Evolutionary conservation across 1,140 invertebrate species (phyloP).

Genomic region (Musca vetustissima): DNA sequence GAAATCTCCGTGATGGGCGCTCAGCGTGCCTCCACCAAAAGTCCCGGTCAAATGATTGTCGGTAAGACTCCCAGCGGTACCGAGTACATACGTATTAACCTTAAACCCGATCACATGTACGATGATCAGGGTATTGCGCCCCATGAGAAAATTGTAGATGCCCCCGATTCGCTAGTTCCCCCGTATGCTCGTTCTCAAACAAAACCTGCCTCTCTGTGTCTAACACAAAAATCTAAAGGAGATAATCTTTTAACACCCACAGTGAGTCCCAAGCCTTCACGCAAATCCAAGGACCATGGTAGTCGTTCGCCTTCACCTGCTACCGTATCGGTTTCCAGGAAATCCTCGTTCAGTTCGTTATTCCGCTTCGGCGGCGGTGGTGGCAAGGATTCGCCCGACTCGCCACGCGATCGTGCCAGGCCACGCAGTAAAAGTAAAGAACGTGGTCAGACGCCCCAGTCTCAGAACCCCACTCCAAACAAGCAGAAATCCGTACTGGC

Average conservation of each 20-base stretch:
- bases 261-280: conserved; percentile 55
- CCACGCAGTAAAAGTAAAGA: conserved; percentile 69
- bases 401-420: conserved; percentile 52
- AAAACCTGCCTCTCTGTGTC: conserved; percentile 58
- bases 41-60: conserved; percentile 50
- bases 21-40: conserved; percentile 45
- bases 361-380: conserved; percentile 61
- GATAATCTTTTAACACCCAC: conserved; percentile 53
- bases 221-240: conserved; percentile 44
- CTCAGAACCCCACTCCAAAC: conserved; percentile 60
- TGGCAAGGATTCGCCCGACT: conserved; percentile 52
- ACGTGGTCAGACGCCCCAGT: conserved; percentile 42
- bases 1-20: conserved; percentile 33
- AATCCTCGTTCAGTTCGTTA: conserved; percentile 76
- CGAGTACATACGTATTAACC: conserved; percentile 65
- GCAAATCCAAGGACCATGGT: conserved; percentile 43
- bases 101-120: conserved; percentile 68
- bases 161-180: conserved; percentile 47
- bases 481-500: conserved; percentile 66
- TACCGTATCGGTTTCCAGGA: conserved; percentile 64
- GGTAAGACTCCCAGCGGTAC: conserved; percentile 56
- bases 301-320: conserved; percentile 59
- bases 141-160: conserved; percentile 50
- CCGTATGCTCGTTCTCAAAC: conserved; percentile 46
- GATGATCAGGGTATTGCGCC: conserved; percentile 58